phyloP scores from a whole-genome alignment of 1,140 invertebrate species.

The Caerostris darwini region DNA sequence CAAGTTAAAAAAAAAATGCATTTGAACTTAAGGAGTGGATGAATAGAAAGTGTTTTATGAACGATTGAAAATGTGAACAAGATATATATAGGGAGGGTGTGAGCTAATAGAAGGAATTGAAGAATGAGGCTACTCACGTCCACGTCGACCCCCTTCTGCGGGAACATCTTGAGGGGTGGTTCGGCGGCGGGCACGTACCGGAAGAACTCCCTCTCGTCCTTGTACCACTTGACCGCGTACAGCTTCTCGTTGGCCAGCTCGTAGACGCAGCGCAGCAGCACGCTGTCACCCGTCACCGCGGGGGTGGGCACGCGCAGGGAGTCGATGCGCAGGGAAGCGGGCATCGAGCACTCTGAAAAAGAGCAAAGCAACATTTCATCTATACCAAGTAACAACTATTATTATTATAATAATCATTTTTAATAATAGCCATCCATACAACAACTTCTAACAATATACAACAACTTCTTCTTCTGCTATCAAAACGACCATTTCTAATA shows the following conservation, averaged over 20 bases:
- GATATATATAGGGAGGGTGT: too few species aligned
- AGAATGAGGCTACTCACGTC: constrained; percentile 40
- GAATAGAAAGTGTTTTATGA: too few species aligned
- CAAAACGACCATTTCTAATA: too few species aligned
- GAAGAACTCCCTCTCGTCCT: constrained; percentile 85
- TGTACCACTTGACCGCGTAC: constrained; percentile 82
- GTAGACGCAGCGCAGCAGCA: constrained; percentile 80
- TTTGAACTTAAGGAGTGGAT: too few species aligned
- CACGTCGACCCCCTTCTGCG: constrained; percentile 65
- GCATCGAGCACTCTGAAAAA: background rate
- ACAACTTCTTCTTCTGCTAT: too few species aligned
- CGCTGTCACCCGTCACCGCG: constrained; percentile 60
- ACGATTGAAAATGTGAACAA: too few species aligned
- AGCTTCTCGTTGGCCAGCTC: constrained; percentile 80
- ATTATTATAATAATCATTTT: too few species aligned
- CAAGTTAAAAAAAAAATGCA: too few species aligned
- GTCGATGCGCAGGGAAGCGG: constrained; percentile 34
- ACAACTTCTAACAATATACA: too few species aligned
- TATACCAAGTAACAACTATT: too few species aligned
- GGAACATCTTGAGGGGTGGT: constrained; percentile 56
- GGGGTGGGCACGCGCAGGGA: constrained; percentile 71
- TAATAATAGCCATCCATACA: too few species aligned
- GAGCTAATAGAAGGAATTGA: background rate
- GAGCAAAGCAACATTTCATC: background rate
- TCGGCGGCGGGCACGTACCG: constrained; percentile 86